Conservation (phyloP, 2,888 invertebrate species). For the Sphaerophoria taeniata region DNA sequence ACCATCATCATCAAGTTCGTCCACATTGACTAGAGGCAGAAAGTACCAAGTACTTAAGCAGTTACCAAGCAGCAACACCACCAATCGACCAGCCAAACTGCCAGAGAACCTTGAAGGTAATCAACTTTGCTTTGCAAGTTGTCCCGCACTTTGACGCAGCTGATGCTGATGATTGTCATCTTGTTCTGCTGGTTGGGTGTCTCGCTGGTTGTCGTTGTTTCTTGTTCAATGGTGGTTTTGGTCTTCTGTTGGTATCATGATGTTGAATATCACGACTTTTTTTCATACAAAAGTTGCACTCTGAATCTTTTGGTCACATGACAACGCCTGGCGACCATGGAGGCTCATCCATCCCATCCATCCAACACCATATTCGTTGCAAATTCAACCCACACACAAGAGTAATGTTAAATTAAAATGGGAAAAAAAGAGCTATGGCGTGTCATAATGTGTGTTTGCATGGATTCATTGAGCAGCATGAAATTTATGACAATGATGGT, state of each 20-base stretch:
- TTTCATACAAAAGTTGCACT: constrained; percentile 5
- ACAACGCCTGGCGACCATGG: constrained; percentile 42
- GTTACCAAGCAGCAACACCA: constrained; percentile 18
- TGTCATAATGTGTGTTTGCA: constrained; percentile 47
- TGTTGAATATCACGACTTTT: constrained; percentile 50
- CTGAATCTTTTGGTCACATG: constrained; percentile 17
- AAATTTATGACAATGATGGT: constrained; percentile 35
- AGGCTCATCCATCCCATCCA: constrained; percentile 19
- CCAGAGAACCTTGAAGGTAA: constrained; percentile 50
- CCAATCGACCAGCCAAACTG: neutral
- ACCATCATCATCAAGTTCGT: constrained; percentile 33
- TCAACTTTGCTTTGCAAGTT: constrained; percentile 48
- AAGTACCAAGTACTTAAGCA: neutral
- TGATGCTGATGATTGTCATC: constrained; percentile 55
- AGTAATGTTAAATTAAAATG: constrained; percentile 20
- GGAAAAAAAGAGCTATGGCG: constrained; percentile 13
- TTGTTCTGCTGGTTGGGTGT: constrained; percentile 46
- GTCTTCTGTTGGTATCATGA: constrained; percentile 18
- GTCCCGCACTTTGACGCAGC: constrained; percentile 52
- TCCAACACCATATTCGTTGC: constrained; percentile 1
- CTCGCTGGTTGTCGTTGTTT: neutral
- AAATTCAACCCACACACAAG: constrained; percentile 40
- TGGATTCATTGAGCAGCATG: constrained; percentile 43
- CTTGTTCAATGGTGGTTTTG: constrained; percentile 36
- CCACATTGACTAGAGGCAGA: neutral